Base-by-base conservation (phyloP, 2,113 vertebrate genomes). In the Cervus canadensis region DNA sequence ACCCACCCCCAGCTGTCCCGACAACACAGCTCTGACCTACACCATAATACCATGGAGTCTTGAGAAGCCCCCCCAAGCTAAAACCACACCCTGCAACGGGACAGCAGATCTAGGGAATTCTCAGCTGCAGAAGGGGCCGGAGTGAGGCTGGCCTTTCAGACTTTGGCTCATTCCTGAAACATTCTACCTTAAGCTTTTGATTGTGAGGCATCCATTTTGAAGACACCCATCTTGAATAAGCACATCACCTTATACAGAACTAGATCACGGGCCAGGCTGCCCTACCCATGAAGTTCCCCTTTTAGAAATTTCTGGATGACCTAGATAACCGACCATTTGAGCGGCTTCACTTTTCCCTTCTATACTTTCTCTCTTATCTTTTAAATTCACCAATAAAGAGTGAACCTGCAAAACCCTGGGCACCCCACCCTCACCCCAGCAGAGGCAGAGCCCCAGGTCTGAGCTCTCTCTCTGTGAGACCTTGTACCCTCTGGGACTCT, bases 301-400 rank as follows among this genome's bases (percentile, higher is more conserved):
- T 57, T 48, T 4, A 67, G 57, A 36, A 78, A 79, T 28, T 28
- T 36, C 82, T 12, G 48, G 36, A 4, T 36, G 48, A 54, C 19
- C 56, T 30, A 30, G 25, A 4, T 54, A 62, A n/a, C 45, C 43
- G 64, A 60, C 19, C 64, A n/a, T n/a, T 86, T 76, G 19, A 40
- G 17, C 6, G 6, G 33, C 45, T 45, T 36, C 28, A 16, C 36
- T 52, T 36, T 56, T 26, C 30, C 28, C 16, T 91, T 23, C 45
- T 0, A 1, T 0, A 1, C 3, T 60, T 30, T 91, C 56, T n/a
- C 26, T 85, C 56, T 57, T 54, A 25, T 13, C 12, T 48, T 95
- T 91, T 62, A 76, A 59, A 86, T 87, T 87, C 43, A 64, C n/a
- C 45, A 91, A 76, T 5, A 30, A 93, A 87, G n/a, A 52, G n/a